Conservation (phyloP, 2,797 vertebrate species). For the Poecilia wingei region DNA sequence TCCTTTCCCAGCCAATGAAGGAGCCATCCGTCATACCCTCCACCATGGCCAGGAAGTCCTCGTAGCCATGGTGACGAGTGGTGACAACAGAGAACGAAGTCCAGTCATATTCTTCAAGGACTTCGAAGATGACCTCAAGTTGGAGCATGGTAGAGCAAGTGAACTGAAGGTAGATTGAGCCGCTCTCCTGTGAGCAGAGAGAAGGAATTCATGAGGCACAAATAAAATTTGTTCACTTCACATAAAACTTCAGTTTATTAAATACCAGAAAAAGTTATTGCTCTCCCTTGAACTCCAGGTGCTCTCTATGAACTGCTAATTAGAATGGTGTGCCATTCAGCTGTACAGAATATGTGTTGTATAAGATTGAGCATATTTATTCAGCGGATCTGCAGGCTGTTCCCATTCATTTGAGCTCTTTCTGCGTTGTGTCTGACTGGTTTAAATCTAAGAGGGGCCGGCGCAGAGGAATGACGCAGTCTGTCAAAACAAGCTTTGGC, state of each 20-base stretch:
- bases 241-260: neutral
- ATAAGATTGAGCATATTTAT: neutral
- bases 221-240: neutral
- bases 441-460: conserved; percentile 3
- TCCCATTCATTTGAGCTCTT: conserved; percentile 9
- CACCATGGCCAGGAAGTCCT: conserved; percentile 93
- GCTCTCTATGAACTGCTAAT: neutral
- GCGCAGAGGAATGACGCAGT: conserved; percentile 16
- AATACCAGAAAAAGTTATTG: neutral
- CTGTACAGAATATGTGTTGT: conserved; percentile 3
- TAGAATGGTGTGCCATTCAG: neutral
- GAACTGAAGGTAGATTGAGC: conserved; percentile 94
- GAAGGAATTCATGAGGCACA: neutral
- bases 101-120: conserved; percentile 96
- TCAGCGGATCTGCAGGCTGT: conserved; percentile 3
- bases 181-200: conserved; percentile 83
- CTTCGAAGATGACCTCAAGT: conserved; percentile 95
- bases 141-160: conserved; percentile 92
- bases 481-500: conserved; percentile 30
- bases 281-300: neutral
- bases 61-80: conserved; percentile 91
- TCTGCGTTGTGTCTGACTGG: conserved; percentile 20
- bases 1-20: conserved; percentile 95
- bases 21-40: conserved; percentile 94
- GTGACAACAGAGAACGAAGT: conserved; percentile 92